phyloP scores from a whole-genome alignment of 2,888 invertebrate species.

The Catocala nupta region DNA sequence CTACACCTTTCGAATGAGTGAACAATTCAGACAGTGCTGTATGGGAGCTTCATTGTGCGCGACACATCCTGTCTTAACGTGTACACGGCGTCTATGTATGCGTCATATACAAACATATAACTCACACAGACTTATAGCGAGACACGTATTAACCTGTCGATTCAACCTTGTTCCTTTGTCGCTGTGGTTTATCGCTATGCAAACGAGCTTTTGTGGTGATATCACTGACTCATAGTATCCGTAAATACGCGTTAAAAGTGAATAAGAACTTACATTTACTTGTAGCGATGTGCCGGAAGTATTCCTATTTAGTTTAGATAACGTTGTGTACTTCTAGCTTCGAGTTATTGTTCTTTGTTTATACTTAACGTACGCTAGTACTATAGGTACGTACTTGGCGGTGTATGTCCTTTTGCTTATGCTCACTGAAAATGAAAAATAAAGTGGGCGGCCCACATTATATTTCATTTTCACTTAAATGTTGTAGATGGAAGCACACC shows the following conservation, averaged over 20 bases:
- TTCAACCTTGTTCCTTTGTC: conserved; percentile 77
- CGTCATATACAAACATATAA: conserved; percentile 36
- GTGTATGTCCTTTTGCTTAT: too few species aligned
- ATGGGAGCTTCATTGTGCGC: conserved; percentile 45
- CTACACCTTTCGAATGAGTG: conserved; percentile 51
- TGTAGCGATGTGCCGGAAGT: conserved; percentile 38
- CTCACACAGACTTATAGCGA: conserved; percentile 56
- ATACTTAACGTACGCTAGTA: too few species aligned
- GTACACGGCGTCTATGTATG: conserved; percentile 42
- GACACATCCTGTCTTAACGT: conserved; percentile 60
- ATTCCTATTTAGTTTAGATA: conserved; percentile 45
- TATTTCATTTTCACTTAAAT: too few species aligned
- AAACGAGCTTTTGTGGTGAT: conserved; percentile 72
- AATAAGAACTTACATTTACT: conserved; percentile 40
- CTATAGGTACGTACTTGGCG: too few species aligned
- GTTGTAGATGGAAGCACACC: too few species aligned
- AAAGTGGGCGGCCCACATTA: too few species aligned
- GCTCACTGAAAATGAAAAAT: too few species aligned
- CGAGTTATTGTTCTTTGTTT: neutral
- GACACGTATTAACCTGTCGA: conserved; percentile 82
- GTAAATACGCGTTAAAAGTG: conserved; percentile 49
- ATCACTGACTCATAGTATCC: conserved; percentile 67
- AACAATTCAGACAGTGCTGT: conserved; percentile 53
- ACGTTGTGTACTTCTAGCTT: conserved; percentile 19
- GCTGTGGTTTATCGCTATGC: conserved; percentile 71